Conservation (phyloP, 2,113 vertebrate species). For the Struthio camelus region DNA sequence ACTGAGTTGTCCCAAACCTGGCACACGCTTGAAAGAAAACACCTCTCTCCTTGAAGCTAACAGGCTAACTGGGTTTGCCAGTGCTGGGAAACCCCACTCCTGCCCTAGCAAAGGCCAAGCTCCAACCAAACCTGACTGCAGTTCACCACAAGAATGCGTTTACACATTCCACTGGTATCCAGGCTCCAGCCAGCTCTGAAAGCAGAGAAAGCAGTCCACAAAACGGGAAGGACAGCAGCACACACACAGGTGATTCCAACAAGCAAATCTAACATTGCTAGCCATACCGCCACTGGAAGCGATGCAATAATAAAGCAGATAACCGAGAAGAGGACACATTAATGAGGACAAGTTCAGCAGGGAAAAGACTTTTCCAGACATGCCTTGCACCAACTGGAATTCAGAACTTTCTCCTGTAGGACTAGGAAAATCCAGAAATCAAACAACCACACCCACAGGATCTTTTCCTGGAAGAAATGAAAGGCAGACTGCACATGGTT, state of each 20-base stretch:
- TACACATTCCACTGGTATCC: not conserved
- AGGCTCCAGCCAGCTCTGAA: not conserved
- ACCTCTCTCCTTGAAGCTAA: not conserved
- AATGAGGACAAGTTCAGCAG: not conserved
- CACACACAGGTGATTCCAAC: not conserved
- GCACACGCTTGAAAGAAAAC: not conserved
- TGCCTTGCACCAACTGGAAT: not conserved
- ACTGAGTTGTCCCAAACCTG: not conserved
- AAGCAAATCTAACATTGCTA: not conserved
- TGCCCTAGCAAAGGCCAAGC: not conserved
- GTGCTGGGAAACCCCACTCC: not conserved
- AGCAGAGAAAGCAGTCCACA: not conserved
- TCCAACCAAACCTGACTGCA: not conserved
- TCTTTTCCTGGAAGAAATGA: not conserved
- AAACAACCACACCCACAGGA: not conserved
- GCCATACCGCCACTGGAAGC: not conserved
- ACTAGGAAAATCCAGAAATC: not conserved
- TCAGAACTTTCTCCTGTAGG: not conserved
- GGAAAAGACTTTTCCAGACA: not conserved
- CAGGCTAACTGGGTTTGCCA: not conserved
- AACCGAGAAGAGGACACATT: not conserved
- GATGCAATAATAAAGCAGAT: not conserved
- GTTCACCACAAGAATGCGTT: not conserved
- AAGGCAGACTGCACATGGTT: not conserved
- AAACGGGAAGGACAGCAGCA: not conserved